Conservation (phyloP, 2,888 invertebrate genomes). For the Drosophila austrosaltans region DNA sequence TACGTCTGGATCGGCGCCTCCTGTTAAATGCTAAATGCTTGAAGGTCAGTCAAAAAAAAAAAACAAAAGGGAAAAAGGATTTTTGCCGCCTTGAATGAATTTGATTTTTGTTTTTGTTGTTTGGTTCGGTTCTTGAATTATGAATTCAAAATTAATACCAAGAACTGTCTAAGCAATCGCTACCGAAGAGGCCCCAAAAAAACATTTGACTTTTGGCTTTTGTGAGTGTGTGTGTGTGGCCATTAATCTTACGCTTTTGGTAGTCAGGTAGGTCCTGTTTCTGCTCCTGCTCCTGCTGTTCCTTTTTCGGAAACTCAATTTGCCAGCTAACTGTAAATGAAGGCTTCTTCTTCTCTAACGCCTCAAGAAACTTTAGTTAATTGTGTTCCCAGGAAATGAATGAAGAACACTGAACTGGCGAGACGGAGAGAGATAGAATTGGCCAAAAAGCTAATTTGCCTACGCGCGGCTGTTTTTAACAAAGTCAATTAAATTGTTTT, state of each 20-base stretch:
- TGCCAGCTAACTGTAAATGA: slow-evolving; percentile 68
- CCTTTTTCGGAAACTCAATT: slow-evolving; percentile 62
- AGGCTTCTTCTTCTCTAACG: slow-evolving; percentile 53
- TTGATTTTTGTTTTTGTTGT: slow-evolving; percentile 19
- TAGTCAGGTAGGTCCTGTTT: slow-evolving; percentile 40
- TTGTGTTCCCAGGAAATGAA: slow-evolving; percentile 74
- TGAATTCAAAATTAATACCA: slow-evolving; percentile 79
- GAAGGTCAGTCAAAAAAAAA: slow-evolving; percentile 63
- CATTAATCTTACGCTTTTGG: slow-evolving; percentile 65
- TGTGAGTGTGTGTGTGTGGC: slow-evolving; percentile 32
- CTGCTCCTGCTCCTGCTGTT: not conserved
- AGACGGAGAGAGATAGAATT: slow-evolving; percentile 8
- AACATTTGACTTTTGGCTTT: slow-evolving; percentile 22
- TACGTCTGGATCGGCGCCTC: slow-evolving; percentile 56
- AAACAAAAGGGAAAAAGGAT: slow-evolving; percentile 29
- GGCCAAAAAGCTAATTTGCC: slow-evolving; percentile 68
- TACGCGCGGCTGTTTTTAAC: slow-evolving; percentile 54
- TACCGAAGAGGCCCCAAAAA: slow-evolving; percentile 57
- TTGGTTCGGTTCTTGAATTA: slow-evolving; percentile 46
- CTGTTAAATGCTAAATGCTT: slow-evolving; percentile 34
- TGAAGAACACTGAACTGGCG: not conserved
- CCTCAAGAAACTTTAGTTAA: slow-evolving; percentile 55
- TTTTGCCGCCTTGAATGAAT: slow-evolving; percentile 72
- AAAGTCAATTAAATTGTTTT: slow-evolving; percentile 74
- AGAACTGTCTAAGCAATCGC: slow-evolving; percentile 80